Percentiles rank a stretch among this genome's conserved stretches.
Evolutionary conservation across 2,113 vertebrate species (phyloP).

Genomic region (Scortum barcoo): DNA sequence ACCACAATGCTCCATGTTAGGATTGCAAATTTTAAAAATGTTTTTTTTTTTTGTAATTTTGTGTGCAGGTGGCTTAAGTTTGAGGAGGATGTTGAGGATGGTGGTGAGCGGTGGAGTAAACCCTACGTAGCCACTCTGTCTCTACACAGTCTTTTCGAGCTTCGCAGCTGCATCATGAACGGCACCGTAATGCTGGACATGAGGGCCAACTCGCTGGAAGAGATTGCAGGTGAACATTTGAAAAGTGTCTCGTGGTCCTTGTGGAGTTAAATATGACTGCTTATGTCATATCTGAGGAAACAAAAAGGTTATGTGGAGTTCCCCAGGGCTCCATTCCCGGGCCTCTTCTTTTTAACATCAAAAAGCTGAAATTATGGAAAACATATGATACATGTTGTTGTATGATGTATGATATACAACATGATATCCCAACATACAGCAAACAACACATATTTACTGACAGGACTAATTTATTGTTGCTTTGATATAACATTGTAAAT

Average conservation of each 20-base stretch:
- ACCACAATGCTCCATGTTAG: not conserved
- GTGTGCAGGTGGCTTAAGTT: slow-evolving; percentile 95
- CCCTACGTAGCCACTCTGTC: slow-evolving; percentile 97
- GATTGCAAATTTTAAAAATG: not conserved
- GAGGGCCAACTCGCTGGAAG: slow-evolving; percentile 96
- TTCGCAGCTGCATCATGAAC: slow-evolving; percentile 98
- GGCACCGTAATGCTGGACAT: slow-evolving; percentile 98
- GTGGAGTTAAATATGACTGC: not conserved
- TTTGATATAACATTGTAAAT: not conserved
- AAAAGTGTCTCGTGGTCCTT: not conserved
- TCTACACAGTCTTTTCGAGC: slow-evolving; percentile 96
- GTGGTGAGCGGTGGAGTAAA: slow-evolving; percentile 98
- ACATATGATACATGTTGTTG: too few relatives aligned
- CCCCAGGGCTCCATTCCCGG: not conserved
- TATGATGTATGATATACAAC: too few relatives aligned
- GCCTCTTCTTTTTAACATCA: slow-evolving; percentile 3
- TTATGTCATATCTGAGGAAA: not conserved
- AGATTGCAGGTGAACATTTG: slow-evolving; percentile 92
- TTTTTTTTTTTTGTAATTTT: not conserved
- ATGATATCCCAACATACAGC: not conserved
- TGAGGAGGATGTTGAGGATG: slow-evolving; percentile 99
- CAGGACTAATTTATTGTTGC: too few relatives aligned
- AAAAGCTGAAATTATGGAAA: not conserved
- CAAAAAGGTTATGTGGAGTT: not conserved
- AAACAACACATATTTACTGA: not conserved